Percentiles rank a stretch among this genome's conserved stretches.
Evolutionary conservation across 2,888 invertebrate species (phyloP).

Genomic region (Venusia cambrica): DNA sequence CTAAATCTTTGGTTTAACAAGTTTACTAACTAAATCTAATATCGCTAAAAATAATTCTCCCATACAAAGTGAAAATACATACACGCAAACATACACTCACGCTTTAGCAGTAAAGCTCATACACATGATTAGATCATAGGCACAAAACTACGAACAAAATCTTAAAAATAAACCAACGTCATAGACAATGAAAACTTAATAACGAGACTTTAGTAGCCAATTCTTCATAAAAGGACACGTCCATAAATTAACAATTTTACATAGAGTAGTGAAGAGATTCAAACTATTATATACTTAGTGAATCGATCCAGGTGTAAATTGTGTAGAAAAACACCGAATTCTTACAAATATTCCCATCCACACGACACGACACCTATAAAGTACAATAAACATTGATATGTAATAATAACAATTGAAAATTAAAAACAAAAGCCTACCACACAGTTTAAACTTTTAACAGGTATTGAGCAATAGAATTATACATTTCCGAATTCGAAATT

Average conservation of each 20-base stretch:
- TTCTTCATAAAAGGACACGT: conserved; percentile 32
- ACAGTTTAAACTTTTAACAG: conserved; percentile 32
- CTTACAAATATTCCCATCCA: conserved; percentile 53
- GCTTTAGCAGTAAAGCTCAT: conserved; percentile 39
- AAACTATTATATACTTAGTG: conserved; percentile 34
- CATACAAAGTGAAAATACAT: conserved; percentile 28
- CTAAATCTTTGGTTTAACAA: conserved; percentile 21
- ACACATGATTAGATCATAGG: conserved; percentile 48
- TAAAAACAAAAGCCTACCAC: conserved; percentile 35
- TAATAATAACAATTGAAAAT: conserved; percentile 55
- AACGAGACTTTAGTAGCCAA: conserved; percentile 35
- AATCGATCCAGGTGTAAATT: conserved; percentile 23
- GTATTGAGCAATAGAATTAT: no score
- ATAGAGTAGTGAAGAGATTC: conserved; percentile 38
- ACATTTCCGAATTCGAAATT: no score
- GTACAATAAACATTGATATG: conserved; percentile 68
- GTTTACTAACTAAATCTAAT: conserved; percentile 35
- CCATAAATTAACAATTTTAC: conserved; percentile 30
- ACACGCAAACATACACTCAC: conserved; percentile 17
- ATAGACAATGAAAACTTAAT: conserved; percentile 68
- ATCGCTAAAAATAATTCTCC: conserved; percentile 51
- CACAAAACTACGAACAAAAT: conserved; percentile 43
- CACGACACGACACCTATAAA: conserved; percentile 67
- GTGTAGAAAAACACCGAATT: conserved; percentile 33
- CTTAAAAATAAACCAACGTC: conserved; percentile 50